phyloP scores from a whole-genome alignment of 2,888 invertebrate species.

The Microctonus hyperodae region DNA sequence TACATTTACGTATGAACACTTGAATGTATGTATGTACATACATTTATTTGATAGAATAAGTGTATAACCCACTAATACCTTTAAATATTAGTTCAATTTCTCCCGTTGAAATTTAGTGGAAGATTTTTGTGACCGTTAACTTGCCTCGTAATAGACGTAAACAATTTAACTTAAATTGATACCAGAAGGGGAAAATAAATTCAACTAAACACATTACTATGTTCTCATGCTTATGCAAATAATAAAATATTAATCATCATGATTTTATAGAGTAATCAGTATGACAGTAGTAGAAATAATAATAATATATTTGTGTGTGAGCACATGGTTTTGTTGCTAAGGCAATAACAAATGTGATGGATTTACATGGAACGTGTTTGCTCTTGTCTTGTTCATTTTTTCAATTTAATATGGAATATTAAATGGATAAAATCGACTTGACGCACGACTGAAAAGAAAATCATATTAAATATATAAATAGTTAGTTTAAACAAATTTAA shows the following conservation, averaged over 20 bases:
- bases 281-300: too few relatives aligned
- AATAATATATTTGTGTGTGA: too few relatives aligned
- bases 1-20: neutral
- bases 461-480: conserved; percentile 3
- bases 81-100: neutral
- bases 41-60: neutral
- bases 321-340: neutral
- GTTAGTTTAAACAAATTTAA: neutral
- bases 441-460: conserved; percentile 64
- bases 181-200: conserved; percentile 4
- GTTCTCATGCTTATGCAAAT: conserved; percentile 1
- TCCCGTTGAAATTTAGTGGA: conserved; percentile 12
- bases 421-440: conserved; percentile 66
- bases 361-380: too few relatives aligned
- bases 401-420: conserved; percentile 59
- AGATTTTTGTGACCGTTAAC: conserved; percentile 10
- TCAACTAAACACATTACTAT: neutral
- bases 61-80: neutral
- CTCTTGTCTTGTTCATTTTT: neutral
- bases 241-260: neutral
- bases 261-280: neutral
- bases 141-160: conserved; percentile 7
- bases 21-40: neutral
- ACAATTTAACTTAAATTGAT: conserved; percentile 7
- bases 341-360: neutral